Percentiles rank a stretch among this genome's conserved stretches.
Evolutionary conservation across 2,888 invertebrate species (phyloP).

Genomic region (Phortica okadai): DNA sequence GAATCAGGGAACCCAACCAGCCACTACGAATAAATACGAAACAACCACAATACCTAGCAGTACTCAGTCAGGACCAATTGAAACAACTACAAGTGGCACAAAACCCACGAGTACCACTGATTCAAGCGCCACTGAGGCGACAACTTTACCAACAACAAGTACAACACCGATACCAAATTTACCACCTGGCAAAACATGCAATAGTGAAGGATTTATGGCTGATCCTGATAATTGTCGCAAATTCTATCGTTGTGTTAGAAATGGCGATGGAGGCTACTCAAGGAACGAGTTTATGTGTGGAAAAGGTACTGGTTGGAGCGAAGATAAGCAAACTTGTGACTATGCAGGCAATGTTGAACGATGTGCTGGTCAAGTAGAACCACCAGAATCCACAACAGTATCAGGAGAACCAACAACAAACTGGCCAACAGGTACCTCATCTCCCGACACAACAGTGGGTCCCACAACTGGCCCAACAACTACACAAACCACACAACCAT

Average conservation of each 20-base stretch:
- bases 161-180: conserved; percentile 65
- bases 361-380: conserved; percentile 63
- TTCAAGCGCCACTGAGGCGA: conserved; percentile 41
- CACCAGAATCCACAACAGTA: conserved; percentile 47
- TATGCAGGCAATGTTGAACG: conserved; percentile 75
- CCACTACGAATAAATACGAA: conserved; percentile 42
- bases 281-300: conserved; percentile 80
- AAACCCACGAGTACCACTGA: conserved; percentile 38
- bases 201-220: conserved; percentile 81
- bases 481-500: conserved; percentile 45
- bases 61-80: background rate
- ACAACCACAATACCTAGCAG: conserved; percentile 21
- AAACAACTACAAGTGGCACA: conserved; percentile 35
- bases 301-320: conserved; percentile 84
- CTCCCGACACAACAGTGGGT: conserved; percentile 47
- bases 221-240: conserved; percentile 80
- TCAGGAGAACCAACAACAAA: conserved; percentile 40
- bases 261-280: conserved; percentile 75
- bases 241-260: conserved; percentile 80
- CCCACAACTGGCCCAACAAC: conserved; percentile 42
- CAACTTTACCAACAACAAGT: conserved; percentile 56
- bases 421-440: background rate
- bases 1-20: conserved; percentile 33
- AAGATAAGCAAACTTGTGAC: conserved; percentile 80
- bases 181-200: conserved; percentile 76